A percentile compares a stretch with the other conserved stretches of the same genome.
Evolutionary conservation across 2,888 invertebrate species (phyloP).

Genomic region (Leptopterna dolabrata): DNA sequence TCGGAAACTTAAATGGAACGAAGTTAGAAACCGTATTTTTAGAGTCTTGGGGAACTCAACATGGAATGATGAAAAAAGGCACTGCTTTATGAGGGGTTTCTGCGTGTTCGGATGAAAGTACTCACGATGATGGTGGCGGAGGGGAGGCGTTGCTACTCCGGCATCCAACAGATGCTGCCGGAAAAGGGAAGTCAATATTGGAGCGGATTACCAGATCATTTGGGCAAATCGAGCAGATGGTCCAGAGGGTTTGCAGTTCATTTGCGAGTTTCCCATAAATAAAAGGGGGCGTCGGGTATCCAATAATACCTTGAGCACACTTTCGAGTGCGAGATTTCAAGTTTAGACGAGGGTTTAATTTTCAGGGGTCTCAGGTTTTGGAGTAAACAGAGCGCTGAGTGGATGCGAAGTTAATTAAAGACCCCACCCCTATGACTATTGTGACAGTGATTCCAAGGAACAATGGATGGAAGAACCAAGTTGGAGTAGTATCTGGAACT

Average conservation of each 20-base stretch:
- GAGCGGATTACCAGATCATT: slow-evolving; percentile 35
- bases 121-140: too few species aligned
- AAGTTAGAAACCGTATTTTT: neutral
- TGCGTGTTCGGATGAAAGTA: neutral
- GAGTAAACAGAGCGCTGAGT: neutral
- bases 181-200: slow-evolving; percentile 11
- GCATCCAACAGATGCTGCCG: slow-evolving; percentile 14
- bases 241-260: slow-evolving; percentile 21
- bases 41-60: neutral
- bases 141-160: neutral
- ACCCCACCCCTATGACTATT: neutral
- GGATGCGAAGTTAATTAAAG: neutral
- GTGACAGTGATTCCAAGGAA: too few species aligned
- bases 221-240: slow-evolving; percentile 30
- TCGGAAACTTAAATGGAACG: neutral
- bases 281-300: neutral
- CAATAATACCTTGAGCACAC: neutral
- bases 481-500: too few species aligned
- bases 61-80: neutral
- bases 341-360: neutral
- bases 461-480: too few species aligned
- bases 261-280: slow-evolving; percentile 31
- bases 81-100: neutral
- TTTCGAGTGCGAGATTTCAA: neutral
- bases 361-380: neutral